phyloP scores from a whole-genome alignment of 1,140 invertebrate species.

The Bicyclus anynana region DNA sequence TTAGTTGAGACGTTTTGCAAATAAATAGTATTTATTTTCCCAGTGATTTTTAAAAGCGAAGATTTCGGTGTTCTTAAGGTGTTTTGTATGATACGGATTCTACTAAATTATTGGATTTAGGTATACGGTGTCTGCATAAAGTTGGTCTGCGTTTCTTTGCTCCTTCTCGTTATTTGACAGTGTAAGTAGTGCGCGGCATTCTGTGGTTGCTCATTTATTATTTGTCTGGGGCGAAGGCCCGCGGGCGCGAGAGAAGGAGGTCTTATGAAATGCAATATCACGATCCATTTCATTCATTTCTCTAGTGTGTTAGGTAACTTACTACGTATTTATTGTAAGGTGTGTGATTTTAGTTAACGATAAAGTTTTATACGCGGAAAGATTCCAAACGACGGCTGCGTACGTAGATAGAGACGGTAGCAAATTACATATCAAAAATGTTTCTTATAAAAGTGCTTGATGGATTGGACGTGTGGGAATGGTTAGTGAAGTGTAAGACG shows the following conservation, averaged over 20 bases:
- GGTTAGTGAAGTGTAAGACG: slow-evolving; percentile 64
- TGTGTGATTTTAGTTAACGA: slow-evolving; percentile 70
- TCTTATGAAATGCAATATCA: slow-evolving; percentile 17
- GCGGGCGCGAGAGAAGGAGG: slow-evolving; percentile 17
- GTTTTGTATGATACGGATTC: slow-evolving; percentile 65
- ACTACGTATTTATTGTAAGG: slow-evolving; percentile 52
- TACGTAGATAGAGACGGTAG: slow-evolving; percentile 43
- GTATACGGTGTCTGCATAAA: slow-evolving; percentile 41
- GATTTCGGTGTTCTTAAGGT: slow-evolving; percentile 61
- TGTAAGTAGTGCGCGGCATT: slow-evolving; percentile 33
- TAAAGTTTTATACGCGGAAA: slow-evolving; percentile 65
- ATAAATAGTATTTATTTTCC: slow-evolving; percentile 74
- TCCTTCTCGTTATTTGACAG: slow-evolving; percentile 46
- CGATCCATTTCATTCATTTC: slow-evolving; percentile 32
- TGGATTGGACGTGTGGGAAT: slow-evolving; percentile 31
- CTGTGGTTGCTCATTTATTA: slow-evolving; percentile 24
- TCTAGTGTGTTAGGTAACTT: slow-evolving; percentile 60
- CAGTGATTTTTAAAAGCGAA: slow-evolving; percentile 60
- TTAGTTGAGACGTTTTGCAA: slow-evolving; percentile 73
- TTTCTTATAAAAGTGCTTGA: slow-evolving; percentile 55
- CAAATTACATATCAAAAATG: slow-evolving; percentile 74
- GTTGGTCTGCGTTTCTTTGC: slow-evolving; percentile 50
- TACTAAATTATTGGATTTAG: slow-evolving; percentile 63
- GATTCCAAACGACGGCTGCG: slow-evolving; percentile 68
- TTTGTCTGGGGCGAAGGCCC: slow-evolving; percentile 9